Base-by-base conservation (phyloP, 2,113 vertebrate genomes). In the Crypturellus undulatus region DNA sequence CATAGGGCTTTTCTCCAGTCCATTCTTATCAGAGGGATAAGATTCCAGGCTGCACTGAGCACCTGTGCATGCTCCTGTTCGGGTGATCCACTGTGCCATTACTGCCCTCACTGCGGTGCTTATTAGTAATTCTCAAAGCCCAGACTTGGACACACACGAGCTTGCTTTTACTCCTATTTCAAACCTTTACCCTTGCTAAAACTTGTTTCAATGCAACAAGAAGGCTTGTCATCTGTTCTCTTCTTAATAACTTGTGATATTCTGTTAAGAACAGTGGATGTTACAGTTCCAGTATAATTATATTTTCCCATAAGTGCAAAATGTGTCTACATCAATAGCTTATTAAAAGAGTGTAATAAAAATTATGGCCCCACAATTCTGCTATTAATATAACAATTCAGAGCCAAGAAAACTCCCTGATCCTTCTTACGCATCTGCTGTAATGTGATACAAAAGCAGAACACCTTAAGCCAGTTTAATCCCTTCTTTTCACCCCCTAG, bases 301-400 rank as follows among this genome's bases (percentile, higher is more conserved):
- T 63, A 90, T 95, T 95, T 87, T 71, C 94, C 91, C 79, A 91
- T 62, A 88, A 79, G 70, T 94, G 45, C 77, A 88, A 96, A 96
- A 81, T 40, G 34, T 93, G 81, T 92, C 93, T 87, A 70, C 84
- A 95, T 83, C 93, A 85, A 93, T 91, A 84, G 77, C 43, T 96
- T 93, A 95, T 96, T 96, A 93, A 87, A 89, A 92, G 86, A 93
- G 45, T 72, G 87, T 92, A 96, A 96, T 93, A 92, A 95, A 96
- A 95, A 92, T 94, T 91, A 94, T 91, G 87, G 89, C 92, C 89
- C 90, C 22, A 49, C 86, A 54, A 87, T 95, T 96, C 84, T 94
- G 86, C 90, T 91, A 75, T 89, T 95, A 96, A 94, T 96, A 85
- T 95, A 77, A 84, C 42, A 81, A 86, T 89, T 89, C 86, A 13